These are phyloP conservation scores for Equus przewalskii DNA, from an alignment of 2,113 vertebrate species.

Conservation along the genomic window DNA sequence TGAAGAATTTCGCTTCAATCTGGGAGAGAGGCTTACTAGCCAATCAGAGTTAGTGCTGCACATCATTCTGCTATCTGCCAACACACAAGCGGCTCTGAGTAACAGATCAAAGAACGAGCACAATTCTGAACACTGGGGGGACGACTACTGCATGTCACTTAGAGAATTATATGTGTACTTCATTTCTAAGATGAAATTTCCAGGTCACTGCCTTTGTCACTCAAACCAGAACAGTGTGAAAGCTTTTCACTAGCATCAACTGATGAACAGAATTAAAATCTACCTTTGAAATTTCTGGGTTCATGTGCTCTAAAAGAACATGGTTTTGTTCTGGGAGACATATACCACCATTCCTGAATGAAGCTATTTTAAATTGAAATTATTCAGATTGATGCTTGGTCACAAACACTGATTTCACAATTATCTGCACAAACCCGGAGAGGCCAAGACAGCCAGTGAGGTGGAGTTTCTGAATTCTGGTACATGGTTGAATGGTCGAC, in stretches of 20 bases:
- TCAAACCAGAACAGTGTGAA: neutral
- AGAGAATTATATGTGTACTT: neutral
- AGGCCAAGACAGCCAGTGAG: neutral
- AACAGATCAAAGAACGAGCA: neutral
- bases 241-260: neutral
- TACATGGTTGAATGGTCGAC: fast-evolving
- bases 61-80: neutral
- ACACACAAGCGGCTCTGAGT: neutral
- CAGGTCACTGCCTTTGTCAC: neutral
- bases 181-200: neutral
- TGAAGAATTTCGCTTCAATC: neutral
- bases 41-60: neutral
- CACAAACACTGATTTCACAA: neutral
- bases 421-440: neutral
- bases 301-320: neutral
- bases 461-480: neutral
- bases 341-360: neutral
- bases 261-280: neutral
- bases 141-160: neutral
- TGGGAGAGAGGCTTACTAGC: neutral
- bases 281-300: neutral
- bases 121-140: neutral
- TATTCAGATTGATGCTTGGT: neutral
- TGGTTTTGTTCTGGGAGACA: neutral
- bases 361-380: constrained; percentile 24